Evolutionary conservation across 1,140 invertebrate species (phyloP).

Genomic region (Drosophila funebris): DNA sequence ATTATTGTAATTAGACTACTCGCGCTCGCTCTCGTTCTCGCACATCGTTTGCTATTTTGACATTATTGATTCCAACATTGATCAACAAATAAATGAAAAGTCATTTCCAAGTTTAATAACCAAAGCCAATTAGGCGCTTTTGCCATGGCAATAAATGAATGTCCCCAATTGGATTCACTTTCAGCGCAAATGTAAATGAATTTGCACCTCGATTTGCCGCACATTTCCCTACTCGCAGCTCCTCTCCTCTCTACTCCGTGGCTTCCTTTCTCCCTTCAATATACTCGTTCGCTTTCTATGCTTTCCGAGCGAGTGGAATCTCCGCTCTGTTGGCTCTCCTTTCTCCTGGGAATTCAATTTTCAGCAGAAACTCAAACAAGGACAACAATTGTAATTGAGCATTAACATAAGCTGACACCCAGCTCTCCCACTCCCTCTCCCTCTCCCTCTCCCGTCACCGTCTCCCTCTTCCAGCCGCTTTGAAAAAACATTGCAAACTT

Average conservation of each 20-base stretch:
- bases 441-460: too few species aligned
- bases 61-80: slow-evolving; percentile 16
- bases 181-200: slow-evolving; percentile 31
- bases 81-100: slow-evolving; percentile 18
- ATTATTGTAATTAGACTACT: slow-evolving; percentile 9
- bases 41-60: too few species aligned
- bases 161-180: slow-evolving; percentile 30
- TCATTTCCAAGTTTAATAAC: slow-evolving; percentile 19
- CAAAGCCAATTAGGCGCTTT: slow-evolving; percentile 17
- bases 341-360: slow-evolving; percentile 58
- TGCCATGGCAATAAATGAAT: slow-evolving; percentile 17
- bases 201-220: slow-evolving; percentile 19
- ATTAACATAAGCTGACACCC: slow-evolving; percentile 74
- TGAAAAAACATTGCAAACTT: neutral
- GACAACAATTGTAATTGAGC: slow-evolving; percentile 80
- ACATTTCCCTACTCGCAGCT: neutral
- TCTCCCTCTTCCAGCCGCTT: too few species aligned
- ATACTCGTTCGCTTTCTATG: too few species aligned
- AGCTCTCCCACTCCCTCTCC: neutral
- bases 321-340: neutral
- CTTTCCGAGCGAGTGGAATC: too few species aligned
- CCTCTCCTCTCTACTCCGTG: neutral
- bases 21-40: too few species aligned
- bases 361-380: slow-evolving; percentile 67
- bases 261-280: too few species aligned